Evolutionary conservation across 2,113 vertebrate species (phyloP).

Genomic region (Vanacampus margaritifer): DNA sequence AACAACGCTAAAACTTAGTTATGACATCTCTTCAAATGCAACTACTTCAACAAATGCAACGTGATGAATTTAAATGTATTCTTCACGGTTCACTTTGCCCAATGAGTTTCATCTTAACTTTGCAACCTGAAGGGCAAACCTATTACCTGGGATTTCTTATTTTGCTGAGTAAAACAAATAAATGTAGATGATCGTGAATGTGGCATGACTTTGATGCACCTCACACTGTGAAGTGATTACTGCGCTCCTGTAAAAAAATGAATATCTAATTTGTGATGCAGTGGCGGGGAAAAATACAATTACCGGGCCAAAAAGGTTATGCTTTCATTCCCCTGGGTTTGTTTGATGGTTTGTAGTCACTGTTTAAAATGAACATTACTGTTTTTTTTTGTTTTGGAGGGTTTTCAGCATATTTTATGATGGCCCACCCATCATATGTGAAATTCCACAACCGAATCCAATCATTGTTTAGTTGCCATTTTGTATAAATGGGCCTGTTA

Average conservation of each 20-base stretch:
- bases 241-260: slow-evolving; percentile 3
- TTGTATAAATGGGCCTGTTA: neutral
- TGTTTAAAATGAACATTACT: neutral
- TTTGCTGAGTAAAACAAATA: slow-evolving; percentile 41
- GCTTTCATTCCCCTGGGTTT: neutral
- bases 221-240: slow-evolving; percentile 28
- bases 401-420: neutral
- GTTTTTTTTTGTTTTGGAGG: neutral
- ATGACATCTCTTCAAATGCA: slow-evolving; percentile 25
- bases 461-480: too few species aligned
- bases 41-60: slow-evolving; percentile 6
- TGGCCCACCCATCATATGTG: too few species aligned
- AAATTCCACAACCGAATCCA: too few species aligned
- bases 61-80: slow-evolving; percentile 24
- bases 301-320: neutral
- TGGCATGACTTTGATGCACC: slow-evolving; percentile 29
- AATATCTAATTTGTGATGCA: slow-evolving; percentile 11
- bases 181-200: slow-evolving; percentile 23
- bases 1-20: neutral
- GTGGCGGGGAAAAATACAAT: neutral
- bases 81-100: slow-evolving; percentile 1
- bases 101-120: neutral
- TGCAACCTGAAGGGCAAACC: slow-evolving; percentile 17
- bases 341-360: neutral
- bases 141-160: slow-evolving; percentile 20